Evolutionary conservation across 2,113 vertebrate species (phyloP), one percentile per base, ranked within the genome.

Genomic region (Hymenochirus boettgeri): DNA sequence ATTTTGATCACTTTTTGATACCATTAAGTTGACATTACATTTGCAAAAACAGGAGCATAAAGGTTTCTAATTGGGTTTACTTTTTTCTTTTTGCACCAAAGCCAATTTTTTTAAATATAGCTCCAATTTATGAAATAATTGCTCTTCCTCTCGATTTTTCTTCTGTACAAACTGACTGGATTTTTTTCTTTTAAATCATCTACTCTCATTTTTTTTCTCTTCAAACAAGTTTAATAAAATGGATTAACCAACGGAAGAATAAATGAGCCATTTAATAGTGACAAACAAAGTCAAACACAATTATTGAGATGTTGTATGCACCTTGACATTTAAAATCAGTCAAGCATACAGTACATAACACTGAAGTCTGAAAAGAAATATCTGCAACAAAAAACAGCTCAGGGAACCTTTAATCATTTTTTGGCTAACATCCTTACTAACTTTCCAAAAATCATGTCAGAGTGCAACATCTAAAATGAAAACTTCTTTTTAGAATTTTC

Each of bases 251-350:
- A 23, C 46, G 24, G 26, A 54, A 54, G 17, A 54, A n/a, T 45
- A 63, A 42, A 54, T 42, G 61, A 63, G 18, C 17, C 61, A 56
- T 65, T 24, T 57, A 48, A 33, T 47, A 57, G 21, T 46, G 31
- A 39, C 29, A 58, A 51, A 21, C 35, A 29, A 50, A 6, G 48
- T 22, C 57, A 31, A n/a, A 31, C 35, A 42, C 57, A 51, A 58
- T 37, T 51, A 50, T 58, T 51, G 5, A 39, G 55, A 66, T 66
- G 27, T 18, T 51, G 22, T 37, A 23, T 37, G 54, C 54, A 57
- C 27, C 53, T 65, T 65, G 54, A 57, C 62, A 58, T 50, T 51
- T 50, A 18, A 22, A 66, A 23, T 51, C 54, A 58, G 21, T 51
- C 45, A 66, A 58, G 63, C 63, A 58, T 48, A 22, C 7, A 48